phyloP scores from a whole-genome alignment of 2,797 vertebrate species.

The Otolemur crassicaudatus region DNA sequence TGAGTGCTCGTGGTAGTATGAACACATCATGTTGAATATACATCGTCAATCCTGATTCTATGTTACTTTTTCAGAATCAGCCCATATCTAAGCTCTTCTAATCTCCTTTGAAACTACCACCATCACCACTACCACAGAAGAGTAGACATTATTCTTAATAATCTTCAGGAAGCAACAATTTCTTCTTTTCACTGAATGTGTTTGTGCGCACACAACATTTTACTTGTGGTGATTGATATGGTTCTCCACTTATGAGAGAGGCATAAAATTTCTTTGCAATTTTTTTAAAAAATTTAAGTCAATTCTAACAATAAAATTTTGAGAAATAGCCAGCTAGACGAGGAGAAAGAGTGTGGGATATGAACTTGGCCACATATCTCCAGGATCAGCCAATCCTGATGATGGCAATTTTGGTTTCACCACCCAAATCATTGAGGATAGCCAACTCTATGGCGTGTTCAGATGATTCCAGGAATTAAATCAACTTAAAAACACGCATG shows the following conservation, averaged over 20 bases:
- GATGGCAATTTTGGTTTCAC: background rate
- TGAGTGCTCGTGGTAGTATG: background rate
- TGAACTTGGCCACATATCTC: background rate
- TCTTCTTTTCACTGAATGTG: background rate
- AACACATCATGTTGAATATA: background rate
- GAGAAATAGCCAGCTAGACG: background rate
- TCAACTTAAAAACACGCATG: background rate
- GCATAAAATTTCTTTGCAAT: background rate
- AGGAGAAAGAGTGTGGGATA: background rate
- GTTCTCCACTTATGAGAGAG: background rate
- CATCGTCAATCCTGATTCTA: background rate
- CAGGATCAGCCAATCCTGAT: background rate
- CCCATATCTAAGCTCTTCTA: background rate
- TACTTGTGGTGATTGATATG: background rate
- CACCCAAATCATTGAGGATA: background rate
- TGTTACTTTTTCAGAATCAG: background rate
- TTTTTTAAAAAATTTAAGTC: background rate
- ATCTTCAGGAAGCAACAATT: background rate
- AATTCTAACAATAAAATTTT: slow-evolving; percentile 29
- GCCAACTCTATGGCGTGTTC: background rate
- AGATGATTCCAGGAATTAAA: slow-evolving; percentile 9
- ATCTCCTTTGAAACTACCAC: background rate
- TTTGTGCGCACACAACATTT: background rate
- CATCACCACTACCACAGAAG: background rate
- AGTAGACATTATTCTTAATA: background rate